Conservation (phyloP, 1,140 invertebrate species). For the Pantala flavescens region DNA sequence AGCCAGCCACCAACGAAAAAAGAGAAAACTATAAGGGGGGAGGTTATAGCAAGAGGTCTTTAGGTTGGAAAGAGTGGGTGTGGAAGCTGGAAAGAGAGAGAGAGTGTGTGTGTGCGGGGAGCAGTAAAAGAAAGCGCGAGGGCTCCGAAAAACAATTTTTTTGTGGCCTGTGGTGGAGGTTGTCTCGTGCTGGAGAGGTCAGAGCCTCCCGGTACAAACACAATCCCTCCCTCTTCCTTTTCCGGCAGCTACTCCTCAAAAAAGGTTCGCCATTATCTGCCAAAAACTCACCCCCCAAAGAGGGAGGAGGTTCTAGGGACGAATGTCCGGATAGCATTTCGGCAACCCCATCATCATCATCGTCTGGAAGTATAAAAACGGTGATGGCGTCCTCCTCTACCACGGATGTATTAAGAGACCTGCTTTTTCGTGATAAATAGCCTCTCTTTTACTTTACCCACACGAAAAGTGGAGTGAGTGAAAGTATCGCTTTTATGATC, state of each 20-base stretch:
- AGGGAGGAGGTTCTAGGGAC: background rate
- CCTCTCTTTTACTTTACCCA: no score
- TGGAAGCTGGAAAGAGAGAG: background rate
- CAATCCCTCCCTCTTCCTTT: background rate
- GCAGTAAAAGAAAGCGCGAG: background rate
- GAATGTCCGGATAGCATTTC: conserved; percentile 1
- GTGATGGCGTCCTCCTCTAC: no score
- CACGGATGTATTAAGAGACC: no score
- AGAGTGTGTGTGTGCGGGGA: no score
- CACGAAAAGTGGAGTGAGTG: no score
- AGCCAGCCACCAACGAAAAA: no score
- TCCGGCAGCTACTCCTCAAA: background rate
- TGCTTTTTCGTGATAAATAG: no score
- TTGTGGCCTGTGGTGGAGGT: background rate
- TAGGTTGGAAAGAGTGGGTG: background rate
- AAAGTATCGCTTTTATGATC: no score
- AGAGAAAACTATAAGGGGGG: background rate
- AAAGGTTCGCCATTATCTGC: conserved; percentile 1
- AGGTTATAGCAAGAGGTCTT: background rate
- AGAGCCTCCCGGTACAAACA: background rate
- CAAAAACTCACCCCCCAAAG: background rate
- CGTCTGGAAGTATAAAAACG: no score
- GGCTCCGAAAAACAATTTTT: conserved; percentile 3
- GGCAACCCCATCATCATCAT: no score
- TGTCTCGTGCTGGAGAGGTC: background rate